Base-by-base conservation (phyloP, 1,140 invertebrate genomes). In the Drosophila auraria region DNA sequence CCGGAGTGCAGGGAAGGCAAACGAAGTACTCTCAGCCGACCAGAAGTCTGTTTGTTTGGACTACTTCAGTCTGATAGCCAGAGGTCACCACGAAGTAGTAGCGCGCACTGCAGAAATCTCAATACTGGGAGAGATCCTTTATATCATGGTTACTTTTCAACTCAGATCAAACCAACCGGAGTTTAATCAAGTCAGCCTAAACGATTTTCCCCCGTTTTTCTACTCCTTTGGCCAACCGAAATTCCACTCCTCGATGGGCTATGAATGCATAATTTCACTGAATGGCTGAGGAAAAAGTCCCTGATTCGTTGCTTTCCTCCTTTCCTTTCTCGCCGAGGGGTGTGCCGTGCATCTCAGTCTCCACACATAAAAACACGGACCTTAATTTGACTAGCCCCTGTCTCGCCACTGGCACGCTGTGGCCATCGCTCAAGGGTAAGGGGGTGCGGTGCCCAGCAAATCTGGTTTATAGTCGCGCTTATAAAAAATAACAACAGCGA, bases 181-280 rank as follows among this genome's bases (percentile, higher is more conserved):
- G n/a, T 54, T 40, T 74, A 62, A 42, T 33, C 51, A 65, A 71
- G 42, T 60, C 58, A 5, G 38, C 44, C 40, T 20, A 38, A 45
- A 74, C 40, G 61, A 40, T 47, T 62, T 65, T 51, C 60, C 23
- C 14, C 27, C 25, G 38, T 56, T 44, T 47, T 17, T 45, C 54
- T 23, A 14, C 38, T 25, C n/a, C 47, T 27, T 57, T 58, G 51
- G 38, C 51, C 12, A 44, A 12, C 53, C 36, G n/a, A 38, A 40
- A 53, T 51, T 66, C 56, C 45, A 51, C 66, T 82, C 56, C 40
- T 80, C 68, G 74, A 72, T 40, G 70, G 82, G 53, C 72, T 63
- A 89, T 89, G 84, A 90, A 89, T 89, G 70, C 79, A 86, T 86
- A 89, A 89, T 90, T 84, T 80, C 82, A 64, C 79, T 86, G 66